Base-by-base conservation (phyloP, 2,888 invertebrate species). In the Leptura quadrifasciata region DNA sequence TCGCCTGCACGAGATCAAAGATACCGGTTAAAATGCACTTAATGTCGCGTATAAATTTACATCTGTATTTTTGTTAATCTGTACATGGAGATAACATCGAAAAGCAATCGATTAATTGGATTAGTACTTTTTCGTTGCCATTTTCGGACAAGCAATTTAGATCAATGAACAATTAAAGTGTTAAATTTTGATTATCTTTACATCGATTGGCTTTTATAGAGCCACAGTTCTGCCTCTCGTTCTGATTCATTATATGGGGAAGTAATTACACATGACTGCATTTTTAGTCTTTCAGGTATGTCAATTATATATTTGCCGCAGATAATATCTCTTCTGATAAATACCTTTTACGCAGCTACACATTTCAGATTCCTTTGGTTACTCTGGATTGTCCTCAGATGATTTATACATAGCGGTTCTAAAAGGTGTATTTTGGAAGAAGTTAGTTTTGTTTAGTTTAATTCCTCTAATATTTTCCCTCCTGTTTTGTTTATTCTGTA, bases 141-240 rank as follows among this genome's bases (percentile, higher is more conserved):
- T 77, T 79, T 79, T 77, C 52, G 79, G 79, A 55, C 57, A 35
- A 58, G 65, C 74, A 76, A 76, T 75, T 76, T 71, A 76, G 74
- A 68, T 69, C 72, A 70, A 69, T 63, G 73, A 70, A 76, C 77
- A 77, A 77, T 76, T 69, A 76, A 73, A 78, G 79, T 81, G 79
- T 80, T 80, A 79, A 81, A 76, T 81, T 78, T 80, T 75, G 72
- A 78, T 80, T 81, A 80, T 79, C 79, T 80, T 72, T 65, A 79
- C 74, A 76, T 76, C 80, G 77, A 69, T 76, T 76, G 72, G 75
- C 78, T 78, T 61, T 77, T 78, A 77, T 69, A 71, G 39, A 73
- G 67, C 57, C 35, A 65, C 55, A 31, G 68, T 76, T 67, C 60
- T 27, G 60, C 27, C 60, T 60, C 24, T 24, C 6, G 24, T 35